These are phyloP conservation scores for Tetrapedia diversipes DNA, from an alignment of 2,888 invertebrate genomes.

Conservation along the genomic window DNA sequence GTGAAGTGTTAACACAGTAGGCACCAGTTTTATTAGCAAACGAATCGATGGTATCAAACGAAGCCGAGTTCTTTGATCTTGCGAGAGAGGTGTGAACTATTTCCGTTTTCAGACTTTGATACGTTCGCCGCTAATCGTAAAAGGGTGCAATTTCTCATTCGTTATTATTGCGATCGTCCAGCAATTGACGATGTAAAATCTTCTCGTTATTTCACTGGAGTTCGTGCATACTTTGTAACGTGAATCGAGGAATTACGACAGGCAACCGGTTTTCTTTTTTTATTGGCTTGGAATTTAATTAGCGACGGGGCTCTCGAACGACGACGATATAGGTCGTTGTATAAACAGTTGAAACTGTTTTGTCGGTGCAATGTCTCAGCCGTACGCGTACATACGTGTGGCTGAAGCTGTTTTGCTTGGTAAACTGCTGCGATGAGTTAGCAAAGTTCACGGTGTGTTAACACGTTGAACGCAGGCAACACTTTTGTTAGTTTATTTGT, in stretches of 20 bases:
- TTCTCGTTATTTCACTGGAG: conserved; percentile 22
- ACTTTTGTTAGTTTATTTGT: no score
- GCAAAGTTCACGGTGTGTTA: no score
- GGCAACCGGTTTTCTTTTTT: neutral
- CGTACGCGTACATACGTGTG: neutral
- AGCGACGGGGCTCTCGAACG: neutral
- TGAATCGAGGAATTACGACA: neutral
- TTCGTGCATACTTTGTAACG: neutral
- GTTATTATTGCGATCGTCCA: conserved; percentile 24
- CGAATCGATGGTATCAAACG: no score
- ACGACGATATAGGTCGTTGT: no score
- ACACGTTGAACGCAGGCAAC: no score
- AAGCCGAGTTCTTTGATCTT: no score
- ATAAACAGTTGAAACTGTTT: neutral
- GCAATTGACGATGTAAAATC: conserved; percentile 30
- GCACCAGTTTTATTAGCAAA: no score
- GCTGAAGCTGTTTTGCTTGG: neutral
- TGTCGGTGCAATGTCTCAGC: neutral
- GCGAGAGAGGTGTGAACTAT: no score
- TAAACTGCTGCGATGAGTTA: neutral
- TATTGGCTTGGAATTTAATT: conserved; percentile 1
- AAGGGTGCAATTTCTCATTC: conserved; percentile 62
- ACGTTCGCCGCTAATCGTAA: conserved; percentile 70
- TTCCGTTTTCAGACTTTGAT: conserved; percentile 53
- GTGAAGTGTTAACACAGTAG: no score